Percentiles rank a stretch among this genome's conserved stretches.
phyloP scores from a whole-genome alignment of 2,888 invertebrate genomes.

The Scrobipalpa costella region DNA sequence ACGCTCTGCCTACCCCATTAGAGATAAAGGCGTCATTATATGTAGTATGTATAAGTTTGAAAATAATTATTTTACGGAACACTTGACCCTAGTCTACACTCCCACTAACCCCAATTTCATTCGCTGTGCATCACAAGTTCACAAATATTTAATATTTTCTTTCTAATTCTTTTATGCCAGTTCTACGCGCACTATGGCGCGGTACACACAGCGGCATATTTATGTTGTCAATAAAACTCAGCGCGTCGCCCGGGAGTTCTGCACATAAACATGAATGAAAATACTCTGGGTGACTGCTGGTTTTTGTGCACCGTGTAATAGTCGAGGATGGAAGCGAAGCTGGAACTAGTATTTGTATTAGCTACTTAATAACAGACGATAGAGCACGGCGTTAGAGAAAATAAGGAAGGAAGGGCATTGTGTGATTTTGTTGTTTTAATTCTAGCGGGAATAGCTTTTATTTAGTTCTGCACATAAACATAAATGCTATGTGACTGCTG shows the following conservation, averaged over 20 bases:
- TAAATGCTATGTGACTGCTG: no score
- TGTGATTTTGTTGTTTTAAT: no score
- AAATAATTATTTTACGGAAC: not conserved
- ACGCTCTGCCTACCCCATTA: no score
- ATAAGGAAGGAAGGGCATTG: no score
- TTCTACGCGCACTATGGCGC: conserved; percentile 42
- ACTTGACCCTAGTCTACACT: not conserved
- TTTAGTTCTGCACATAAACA: no score
- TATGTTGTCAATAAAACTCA: conserved; percentile 74
- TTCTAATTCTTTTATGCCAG: conserved; percentile 14
- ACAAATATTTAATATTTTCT: not conserved
- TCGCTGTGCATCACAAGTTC: not conserved
- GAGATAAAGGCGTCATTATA: no score
- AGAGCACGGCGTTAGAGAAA: no score
- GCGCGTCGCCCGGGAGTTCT: conserved; percentile 55
- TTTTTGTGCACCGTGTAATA: conserved; percentile 23
- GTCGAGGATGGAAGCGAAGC: not conserved
- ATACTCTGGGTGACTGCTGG: conserved; percentile 44
- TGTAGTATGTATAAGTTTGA: no score
- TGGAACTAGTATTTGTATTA: conserved; percentile 7
- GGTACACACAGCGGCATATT: conserved; percentile 50
- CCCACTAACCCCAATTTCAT: not conserved
- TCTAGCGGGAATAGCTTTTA: no score
- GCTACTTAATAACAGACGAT: conserved; percentile 5
- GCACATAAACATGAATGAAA: conserved; percentile 67